Evolutionary conservation across 2,113 vertebrate genomes (phyloP), one percentile per base, ranked within the genome.

Genomic region (Condylura cristata): DNA sequence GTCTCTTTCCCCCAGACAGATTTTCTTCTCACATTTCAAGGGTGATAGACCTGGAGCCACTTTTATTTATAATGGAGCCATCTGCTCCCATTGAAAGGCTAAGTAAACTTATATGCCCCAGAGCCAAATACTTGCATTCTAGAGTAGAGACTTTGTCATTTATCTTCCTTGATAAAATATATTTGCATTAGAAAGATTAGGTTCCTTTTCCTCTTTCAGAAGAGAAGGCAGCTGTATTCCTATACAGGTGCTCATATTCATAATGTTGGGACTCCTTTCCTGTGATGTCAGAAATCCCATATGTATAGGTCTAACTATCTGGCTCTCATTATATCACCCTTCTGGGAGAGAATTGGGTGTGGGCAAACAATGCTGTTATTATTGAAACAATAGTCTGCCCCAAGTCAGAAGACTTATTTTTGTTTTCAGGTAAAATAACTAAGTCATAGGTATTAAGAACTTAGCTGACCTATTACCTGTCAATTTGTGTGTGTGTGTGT

Each of bases 11-110:
- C 34, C 44, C 37, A 76, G 72, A 71, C 14, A 30, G 41, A 70
- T 89, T 70, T 89, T 44, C 72, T 95, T 12, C 30, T 74, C 71
- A 85, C 8, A 89, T 80, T 81, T 79, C 37, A 88, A 63, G 44
- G 60, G 39, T 85, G 51, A 70, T n/a, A 66, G 65, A 82, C 70
- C 61, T 71, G 37, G 56, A 89, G 37, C 16, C 34, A 51, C 34
- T 80, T 91, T 93, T 61, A 22, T 56, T 85, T 74, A 65, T 87
- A 74, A 70, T 37, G 61, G 78, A 91, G 34, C 24, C 34, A 79
- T 93, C 85, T 89, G 51, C 51, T 93, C 41, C 44, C 39, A 75
- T 81, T 89, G 72, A 81, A 85, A 81, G 91, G 58, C 14, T 80
- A 80, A 88, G 79, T 39, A 84, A 79, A 74, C 32, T 79, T 88